Percentiles rank a stretch among this genome's conserved stretches.
Evolutionary conservation across 2,113 vertebrate genomes (phyloP).

Genomic region (Prinia subflava): DNA sequence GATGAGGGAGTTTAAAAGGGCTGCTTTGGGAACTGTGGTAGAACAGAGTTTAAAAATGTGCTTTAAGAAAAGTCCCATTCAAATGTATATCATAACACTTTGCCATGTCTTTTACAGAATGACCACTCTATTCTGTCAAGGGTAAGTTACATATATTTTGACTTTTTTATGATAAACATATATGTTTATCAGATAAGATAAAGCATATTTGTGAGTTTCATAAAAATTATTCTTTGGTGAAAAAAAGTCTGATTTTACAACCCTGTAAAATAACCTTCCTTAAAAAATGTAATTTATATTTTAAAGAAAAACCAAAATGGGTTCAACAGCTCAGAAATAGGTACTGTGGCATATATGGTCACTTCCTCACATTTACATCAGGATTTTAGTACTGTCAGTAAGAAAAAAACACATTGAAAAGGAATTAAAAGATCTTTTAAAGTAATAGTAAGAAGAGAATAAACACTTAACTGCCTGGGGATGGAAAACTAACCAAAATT

Average conservation of each 20-base stretch:
- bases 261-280: background rate
- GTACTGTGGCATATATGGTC: background rate
- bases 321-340: background rate
- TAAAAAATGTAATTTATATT: background rate
- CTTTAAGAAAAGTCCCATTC: background rate
- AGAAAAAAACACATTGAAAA: background rate
- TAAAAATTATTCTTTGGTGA: background rate
- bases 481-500: conserved; percentile 30
- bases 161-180: background rate
- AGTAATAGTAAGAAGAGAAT: background rate
- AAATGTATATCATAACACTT: background rate
- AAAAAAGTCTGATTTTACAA: background rate
- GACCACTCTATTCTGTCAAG: background rate
- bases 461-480: background rate
- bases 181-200: background rate
- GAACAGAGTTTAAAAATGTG: background rate
- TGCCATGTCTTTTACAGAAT: background rate
- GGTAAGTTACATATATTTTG: background rate
- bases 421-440: background rate
- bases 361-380: background rate
- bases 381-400: background rate
- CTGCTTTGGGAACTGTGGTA: background rate
- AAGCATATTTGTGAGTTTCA: background rate
- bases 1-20: background rate
- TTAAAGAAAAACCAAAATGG: background rate